phyloP scores from a whole-genome alignment of 2,113 vertebrate species.

The Jacana jacana region DNA sequence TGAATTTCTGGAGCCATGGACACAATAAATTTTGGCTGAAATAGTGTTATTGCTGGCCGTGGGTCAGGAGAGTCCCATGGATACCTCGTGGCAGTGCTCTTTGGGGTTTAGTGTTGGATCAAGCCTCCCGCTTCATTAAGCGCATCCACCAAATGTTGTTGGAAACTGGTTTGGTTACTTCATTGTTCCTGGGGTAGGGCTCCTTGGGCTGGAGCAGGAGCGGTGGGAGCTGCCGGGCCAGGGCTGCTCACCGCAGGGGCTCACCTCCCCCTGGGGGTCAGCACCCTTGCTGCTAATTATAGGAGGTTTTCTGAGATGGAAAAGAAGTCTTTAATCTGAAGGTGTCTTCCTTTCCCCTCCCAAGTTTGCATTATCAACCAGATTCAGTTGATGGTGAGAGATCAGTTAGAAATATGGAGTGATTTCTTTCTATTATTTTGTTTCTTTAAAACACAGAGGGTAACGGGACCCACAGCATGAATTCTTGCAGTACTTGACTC shows the following conservation, averaged over 20 bases:
- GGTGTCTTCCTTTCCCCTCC: too few species aligned
- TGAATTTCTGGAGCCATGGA: constrained; percentile 17
- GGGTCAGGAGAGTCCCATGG: background rate
- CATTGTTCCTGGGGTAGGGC: fast-evolving
- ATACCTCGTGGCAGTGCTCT: fast-evolving
- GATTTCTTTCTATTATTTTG: background rate
- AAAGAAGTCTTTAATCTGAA: background rate
- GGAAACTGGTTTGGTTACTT: background rate
- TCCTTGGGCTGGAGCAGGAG: fast-evolving
- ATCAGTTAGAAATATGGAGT: background rate
- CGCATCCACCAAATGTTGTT: fast-evolving
- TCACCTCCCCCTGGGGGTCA: background rate
- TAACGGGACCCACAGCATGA: background rate
- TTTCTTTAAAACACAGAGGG: background rate
- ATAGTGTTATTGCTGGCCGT: background rate
- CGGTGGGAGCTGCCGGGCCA: fast-evolving
- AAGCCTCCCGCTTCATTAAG: background rate
- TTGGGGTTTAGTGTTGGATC: background rate
- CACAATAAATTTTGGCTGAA: background rate
- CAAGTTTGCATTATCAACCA: background rate
- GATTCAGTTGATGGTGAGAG: background rate
- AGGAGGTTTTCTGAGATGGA: background rate
- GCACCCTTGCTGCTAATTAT: too few species aligned
- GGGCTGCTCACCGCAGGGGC: fast-evolving
- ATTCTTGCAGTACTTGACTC: background rate